Evolutionary conservation across 2,797 vertebrate genomes (phyloP).

Genomic region (Pempheris klunzingeri): DNA sequence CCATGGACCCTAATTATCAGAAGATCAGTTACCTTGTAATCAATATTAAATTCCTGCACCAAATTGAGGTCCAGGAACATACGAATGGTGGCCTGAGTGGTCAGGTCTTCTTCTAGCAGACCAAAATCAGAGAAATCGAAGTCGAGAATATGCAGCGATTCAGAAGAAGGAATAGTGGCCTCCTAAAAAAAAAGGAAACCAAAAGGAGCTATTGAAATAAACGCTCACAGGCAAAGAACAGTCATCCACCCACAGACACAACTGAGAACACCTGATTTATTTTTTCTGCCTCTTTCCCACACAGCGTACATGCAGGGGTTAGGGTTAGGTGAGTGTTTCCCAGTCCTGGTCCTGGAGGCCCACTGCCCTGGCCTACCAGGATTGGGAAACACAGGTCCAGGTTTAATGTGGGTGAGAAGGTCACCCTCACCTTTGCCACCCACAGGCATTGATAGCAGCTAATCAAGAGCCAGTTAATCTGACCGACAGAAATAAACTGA

Average conservation of each 20-base stretch:
- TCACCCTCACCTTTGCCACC: constrained; percentile 3
- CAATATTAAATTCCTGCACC: constrained; percentile 91
- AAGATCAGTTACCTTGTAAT: constrained; percentile 86
- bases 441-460: constrained; percentile 9
- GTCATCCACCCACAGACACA: not conserved
- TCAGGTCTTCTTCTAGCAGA: constrained; percentile 86
- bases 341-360: no score
- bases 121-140: constrained; percentile 91
- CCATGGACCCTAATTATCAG: no score
- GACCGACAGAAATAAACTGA: constrained; percentile 3
- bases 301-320: no score
- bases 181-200: constrained; percentile 73
- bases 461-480: constrained; percentile 36
- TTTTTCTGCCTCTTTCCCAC: not conserved
- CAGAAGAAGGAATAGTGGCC: constrained; percentile 87
- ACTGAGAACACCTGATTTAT: not conserved
- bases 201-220: not conserved
- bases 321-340: no score
- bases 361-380: no score
- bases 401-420: not conserved
- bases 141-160: constrained; percentile 87
- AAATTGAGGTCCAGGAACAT: constrained; percentile 94
- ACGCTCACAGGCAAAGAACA: not conserved
- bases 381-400: no score
- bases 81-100: constrained; percentile 88